phyloP scores from a whole-genome alignment of 2,113 vertebrate genomes.

The Archilochus colubris region DNA sequence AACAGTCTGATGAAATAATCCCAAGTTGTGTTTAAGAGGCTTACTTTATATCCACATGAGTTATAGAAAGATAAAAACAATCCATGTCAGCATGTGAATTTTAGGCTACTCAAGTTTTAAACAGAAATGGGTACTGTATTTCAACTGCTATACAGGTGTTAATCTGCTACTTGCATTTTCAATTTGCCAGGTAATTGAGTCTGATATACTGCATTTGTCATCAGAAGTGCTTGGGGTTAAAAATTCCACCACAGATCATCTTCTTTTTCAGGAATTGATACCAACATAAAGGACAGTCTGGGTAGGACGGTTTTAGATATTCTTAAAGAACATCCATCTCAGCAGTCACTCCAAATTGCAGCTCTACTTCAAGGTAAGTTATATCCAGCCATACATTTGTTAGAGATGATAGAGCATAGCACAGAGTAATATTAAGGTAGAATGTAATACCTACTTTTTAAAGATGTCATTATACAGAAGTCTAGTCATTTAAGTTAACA shows the following conservation, averaged over 20 bases:
- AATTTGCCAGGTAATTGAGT: background rate
- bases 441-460: background rate
- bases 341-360: conserved; percentile 94
- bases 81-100: background rate
- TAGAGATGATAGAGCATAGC: background rate
- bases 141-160: background rate
- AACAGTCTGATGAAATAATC: background rate
- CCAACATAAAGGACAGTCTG: conserved; percentile 87
- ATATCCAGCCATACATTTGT: background rate
- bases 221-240: background rate
- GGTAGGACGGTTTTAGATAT: conserved; percentile 92
- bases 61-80: background rate
- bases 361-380: conserved; percentile 91
- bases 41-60: background rate
- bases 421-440: background rate
- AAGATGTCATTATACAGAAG: background rate
- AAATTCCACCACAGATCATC: conserved; percentile 18
- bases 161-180: background rate
- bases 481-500: background rate
- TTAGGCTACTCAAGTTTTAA: background rate
- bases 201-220: background rate
- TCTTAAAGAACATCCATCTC: conserved; percentile 92
- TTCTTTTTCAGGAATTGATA: conserved; percentile 89
- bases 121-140: background rate
- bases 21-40: background rate